phyloP scores from a whole-genome alignment of 2,888 invertebrate genomes.

The Sinopyrophorus schimmeli region DNA sequence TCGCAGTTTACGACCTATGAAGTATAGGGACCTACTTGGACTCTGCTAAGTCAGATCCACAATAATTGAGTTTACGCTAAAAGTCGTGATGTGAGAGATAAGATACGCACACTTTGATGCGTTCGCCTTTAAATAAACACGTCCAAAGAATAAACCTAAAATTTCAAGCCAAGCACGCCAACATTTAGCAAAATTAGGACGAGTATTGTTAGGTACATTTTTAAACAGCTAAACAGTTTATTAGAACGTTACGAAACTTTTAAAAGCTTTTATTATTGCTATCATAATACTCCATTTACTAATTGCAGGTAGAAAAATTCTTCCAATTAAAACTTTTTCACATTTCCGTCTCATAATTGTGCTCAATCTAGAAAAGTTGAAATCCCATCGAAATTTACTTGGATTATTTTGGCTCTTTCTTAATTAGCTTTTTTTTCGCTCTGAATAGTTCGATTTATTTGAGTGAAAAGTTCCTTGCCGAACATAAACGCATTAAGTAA shows the following conservation, averaged over 20 bases:
- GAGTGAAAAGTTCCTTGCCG: constrained; percentile 8
- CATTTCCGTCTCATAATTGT: constrained; percentile 15
- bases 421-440: constrained; percentile 10
- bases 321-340: constrained; percentile 17
- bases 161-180: too few species aligned
- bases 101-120: constrained; percentile 12
- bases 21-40: constrained; percentile 10
- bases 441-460: constrained; percentile 5
- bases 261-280: constrained; percentile 11
- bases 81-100: constrained; percentile 13
- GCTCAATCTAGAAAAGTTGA: constrained; percentile 17
- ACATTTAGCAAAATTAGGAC: too few species aligned
- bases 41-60: constrained; percentile 13
- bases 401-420: neutral
- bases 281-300: constrained; percentile 7
- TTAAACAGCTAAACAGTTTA: too few species aligned
- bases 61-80: constrained; percentile 17
- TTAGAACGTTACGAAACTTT: constrained; percentile 5
- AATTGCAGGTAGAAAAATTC: constrained; percentile 13
- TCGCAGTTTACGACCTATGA: constrained; percentile 13
- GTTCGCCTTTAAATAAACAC: too few species aligned
- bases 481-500: constrained; percentile 14
- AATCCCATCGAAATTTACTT: constrained; percentile 9
- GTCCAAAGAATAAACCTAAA: too few species aligned
- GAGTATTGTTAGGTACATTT: too few species aligned